phyloP scores from a whole-genome alignment of 2,113 vertebrate species.

The Hippocampus comes region DNA sequence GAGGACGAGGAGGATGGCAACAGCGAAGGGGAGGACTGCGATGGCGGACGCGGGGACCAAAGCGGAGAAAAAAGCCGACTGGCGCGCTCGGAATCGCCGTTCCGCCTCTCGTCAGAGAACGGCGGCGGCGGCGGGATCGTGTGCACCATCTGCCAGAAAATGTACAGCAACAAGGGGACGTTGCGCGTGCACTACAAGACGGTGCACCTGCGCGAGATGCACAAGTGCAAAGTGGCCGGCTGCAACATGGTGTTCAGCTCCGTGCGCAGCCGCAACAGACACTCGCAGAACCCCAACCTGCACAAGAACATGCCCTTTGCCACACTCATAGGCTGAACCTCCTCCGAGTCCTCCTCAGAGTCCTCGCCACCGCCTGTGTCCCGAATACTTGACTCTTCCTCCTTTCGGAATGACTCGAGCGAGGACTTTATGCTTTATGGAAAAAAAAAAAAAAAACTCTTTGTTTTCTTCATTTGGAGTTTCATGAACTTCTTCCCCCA shows the following conservation, averaged over 20 bases:
- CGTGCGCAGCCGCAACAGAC: slow-evolving; percentile 95
- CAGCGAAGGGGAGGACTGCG: slow-evolving; percentile 87
- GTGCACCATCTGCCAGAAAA: slow-evolving; percentile 99
- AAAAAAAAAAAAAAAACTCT: slow-evolving; percentile 1
- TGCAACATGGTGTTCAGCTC: slow-evolving; percentile 99
- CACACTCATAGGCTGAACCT: slow-evolving; percentile 79
- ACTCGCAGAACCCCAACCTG: slow-evolving; percentile 99
- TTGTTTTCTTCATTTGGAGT: slow-evolving; percentile 13
- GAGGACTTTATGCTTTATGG: background rate
- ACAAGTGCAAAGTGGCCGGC: slow-evolving; percentile 96
- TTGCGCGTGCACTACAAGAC: slow-evolving; percentile 99
- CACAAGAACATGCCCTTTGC: slow-evolving; percentile 97
- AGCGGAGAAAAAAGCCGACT: slow-evolving; percentile 44
- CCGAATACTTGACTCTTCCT: background rate
- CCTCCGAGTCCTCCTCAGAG: slow-evolving; percentile 22
- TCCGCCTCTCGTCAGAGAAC: slow-evolving; percentile 81
- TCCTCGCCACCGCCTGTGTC: slow-evolving; percentile 46
- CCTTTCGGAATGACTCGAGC: slow-evolving; percentile 5
- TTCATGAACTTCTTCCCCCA: slow-evolving; percentile 27
- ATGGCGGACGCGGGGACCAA: slow-evolving; percentile 73
- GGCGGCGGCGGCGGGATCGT: slow-evolving; percentile 83
- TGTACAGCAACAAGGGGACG: slow-evolving; percentile 99
- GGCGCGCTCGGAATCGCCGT: slow-evolving; percentile 55
- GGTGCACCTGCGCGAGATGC: slow-evolving; percentile 97
- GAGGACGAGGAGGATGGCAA: slow-evolving; percentile 70